phyloP scores from a whole-genome alignment of 2,888 invertebrate genomes.

The Lasioglossum calceatum region DNA sequence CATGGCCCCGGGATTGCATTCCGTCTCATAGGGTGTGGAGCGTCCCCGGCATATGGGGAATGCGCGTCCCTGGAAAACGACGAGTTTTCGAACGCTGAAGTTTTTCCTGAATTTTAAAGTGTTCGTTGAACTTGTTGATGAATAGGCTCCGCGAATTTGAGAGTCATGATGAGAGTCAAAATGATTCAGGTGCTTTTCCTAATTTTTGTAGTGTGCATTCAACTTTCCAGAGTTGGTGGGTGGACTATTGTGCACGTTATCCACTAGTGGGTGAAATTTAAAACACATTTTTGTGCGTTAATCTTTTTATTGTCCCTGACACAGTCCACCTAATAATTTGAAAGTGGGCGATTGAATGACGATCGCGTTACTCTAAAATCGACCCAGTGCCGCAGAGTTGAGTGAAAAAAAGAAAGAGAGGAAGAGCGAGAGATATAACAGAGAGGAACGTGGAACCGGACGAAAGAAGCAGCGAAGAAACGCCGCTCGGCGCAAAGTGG shows the following conservation, averaged over 20 bases:
- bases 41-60: background rate
- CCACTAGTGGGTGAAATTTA: too few relatives aligned
- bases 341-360: background rate
- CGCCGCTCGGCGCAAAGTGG: constrained; percentile 78
- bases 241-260: too few relatives aligned
- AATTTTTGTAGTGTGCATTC: too few relatives aligned
- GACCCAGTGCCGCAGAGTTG: too few relatives aligned
- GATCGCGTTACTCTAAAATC: background rate
- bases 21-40: background rate
- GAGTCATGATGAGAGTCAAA: too few relatives aligned
- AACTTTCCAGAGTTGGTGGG: too few relatives aligned
- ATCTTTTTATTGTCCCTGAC: too few relatives aligned
- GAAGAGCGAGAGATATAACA: background rate
- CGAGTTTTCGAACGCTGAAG: background rate
- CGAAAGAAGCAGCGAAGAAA: constrained; percentile 45
- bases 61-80: background rate
- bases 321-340: background rate
- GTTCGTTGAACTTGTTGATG: too few relatives aligned
- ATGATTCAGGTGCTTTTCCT: too few relatives aligned
- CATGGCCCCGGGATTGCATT: constrained; percentile 8
- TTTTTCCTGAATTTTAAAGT: background rate
- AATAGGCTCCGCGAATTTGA: too few relatives aligned
- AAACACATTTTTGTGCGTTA: too few relatives aligned
- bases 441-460: constrained; percentile 38
- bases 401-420: background rate